A percentile compares a stretch with the other conserved stretches of the same genome.
These are phyloP conservation scores for Diabrotica virgifera DNA, from an alignment of 1,140 invertebrate genomes.

Conservation along the genomic window DNA sequence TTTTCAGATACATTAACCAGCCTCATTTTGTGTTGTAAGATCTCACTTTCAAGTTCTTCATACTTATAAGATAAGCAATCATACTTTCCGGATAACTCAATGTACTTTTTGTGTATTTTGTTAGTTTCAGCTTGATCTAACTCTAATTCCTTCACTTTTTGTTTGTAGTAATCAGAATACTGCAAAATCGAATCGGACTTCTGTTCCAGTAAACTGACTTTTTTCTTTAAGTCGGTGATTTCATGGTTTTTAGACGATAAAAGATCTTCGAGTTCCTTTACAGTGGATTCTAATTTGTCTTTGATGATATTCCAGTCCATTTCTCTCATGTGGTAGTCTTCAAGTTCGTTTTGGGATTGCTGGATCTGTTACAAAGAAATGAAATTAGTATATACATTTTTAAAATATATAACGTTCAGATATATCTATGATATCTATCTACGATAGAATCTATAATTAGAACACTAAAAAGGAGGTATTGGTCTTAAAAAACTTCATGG, in stretches of 20 bases:
- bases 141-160: slow-evolving; percentile 28
- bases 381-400: too few relatives aligned
- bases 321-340: slow-evolving; percentile 19
- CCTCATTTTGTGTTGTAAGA: slow-evolving; percentile 12
- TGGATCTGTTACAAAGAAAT: background rate
- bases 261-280: slow-evolving; percentile 25
- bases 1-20: background rate
- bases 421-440: too few relatives aligned
- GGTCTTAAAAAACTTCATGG: too few relatives aligned
- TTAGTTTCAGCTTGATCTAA: slow-evolving; percentile 27
- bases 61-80: slow-evolving; percentile 39
- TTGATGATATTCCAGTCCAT: slow-evolving; percentile 19
- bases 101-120: slow-evolving; percentile 41
- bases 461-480: too few relatives aligned
- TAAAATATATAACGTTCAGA: too few relatives aligned
- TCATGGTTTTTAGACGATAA: slow-evolving; percentile 17
- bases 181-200: slow-evolving; percentile 23
- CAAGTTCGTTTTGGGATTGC: slow-evolving; percentile 19
- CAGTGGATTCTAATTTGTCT: slow-evolving; percentile 21
- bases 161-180: slow-evolving; percentile 31
- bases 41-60: slow-evolving; percentile 28
- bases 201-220: slow-evolving; percentile 25
- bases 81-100: slow-evolving; percentile 43
- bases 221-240: slow-evolving; percentile 30
- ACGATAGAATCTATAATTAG: too few relatives aligned